Base-by-base conservation (phyloP, 1,140 invertebrate genomes). In the Arctopsyche grandis region DNA sequence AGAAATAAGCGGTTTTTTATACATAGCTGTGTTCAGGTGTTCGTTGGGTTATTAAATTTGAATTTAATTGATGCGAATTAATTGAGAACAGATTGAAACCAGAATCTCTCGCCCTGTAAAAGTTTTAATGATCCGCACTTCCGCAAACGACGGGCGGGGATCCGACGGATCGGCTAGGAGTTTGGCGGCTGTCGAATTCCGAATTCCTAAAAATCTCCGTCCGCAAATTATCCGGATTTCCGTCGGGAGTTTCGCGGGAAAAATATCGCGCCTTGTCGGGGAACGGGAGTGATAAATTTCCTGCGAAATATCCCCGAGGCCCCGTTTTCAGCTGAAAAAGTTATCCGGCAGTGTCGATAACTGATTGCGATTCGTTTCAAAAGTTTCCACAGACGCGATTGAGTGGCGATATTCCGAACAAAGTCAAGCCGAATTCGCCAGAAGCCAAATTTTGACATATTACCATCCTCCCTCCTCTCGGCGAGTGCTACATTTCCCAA, bases 301-400 rank as follows among this genome's bases (percentile, higher is more conserved):
- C 14, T 21, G 16, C 48, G 9, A 60, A 21, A 60, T 60, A 19
- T 10, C 21, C 56, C 56, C 56, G 56, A 60, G 56, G 56, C 56
- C 7, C 56, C 56, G 56, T 60, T 60, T 60, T 19, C 56, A 60
- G 56, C 16, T 60, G 56, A 60, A 60, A 60, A 60, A 60, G n/a
- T 60, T 60, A 19, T 52, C 48, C 12, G 12, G 12, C 48, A 52
- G n/a, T 19, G 14, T 21, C 56, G 16, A 9, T 21, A 60, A 21
- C 21, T 21, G 14, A 60, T 60, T 21, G 56, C 56, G 56, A 60
- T 60, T 60, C 21, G 56, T 60, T 60, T 21, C 16, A 21, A 19
- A 60, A 60, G 56, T 60, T 60, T 60, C 56, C 12, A 16, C 56
- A 60, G n/a, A 19, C 14, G 14, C 29, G 29, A 21, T 16, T 9